These are phyloP conservation scores for Hyperoplus immaculatus DNA, from an alignment of 2,797 vertebrate genomes.

Conservation along the genomic window DNA sequence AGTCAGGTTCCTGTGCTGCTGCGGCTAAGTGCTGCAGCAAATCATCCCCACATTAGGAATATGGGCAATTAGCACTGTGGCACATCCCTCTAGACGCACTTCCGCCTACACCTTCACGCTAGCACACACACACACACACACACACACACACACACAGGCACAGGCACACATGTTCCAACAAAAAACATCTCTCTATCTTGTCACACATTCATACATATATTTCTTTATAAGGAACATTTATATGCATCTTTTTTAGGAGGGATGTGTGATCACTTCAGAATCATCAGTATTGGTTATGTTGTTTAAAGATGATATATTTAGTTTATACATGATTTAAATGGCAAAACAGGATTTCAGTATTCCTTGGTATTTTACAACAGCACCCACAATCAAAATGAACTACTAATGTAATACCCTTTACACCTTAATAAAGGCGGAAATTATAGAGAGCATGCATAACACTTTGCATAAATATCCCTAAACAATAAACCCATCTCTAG, in stretches of 20 bases:
- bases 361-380: not conserved
- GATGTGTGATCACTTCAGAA: slow-evolving; percentile 9
- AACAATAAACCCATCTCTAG: slow-evolving; percentile 60
- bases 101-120: slow-evolving; percentile 12
- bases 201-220: slow-evolving; percentile 12
- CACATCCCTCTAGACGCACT: slow-evolving; percentile 75
- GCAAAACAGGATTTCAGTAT: slow-evolving; percentile 9
- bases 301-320: slow-evolving; percentile 22
- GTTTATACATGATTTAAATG: slow-evolving; percentile 1
- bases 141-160: slow-evolving; percentile 16
- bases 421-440: slow-evolving; percentile 11
- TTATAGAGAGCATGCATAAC: not conserved
- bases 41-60: slow-evolving; percentile 86
- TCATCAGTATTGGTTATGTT: slow-evolving; percentile 5
- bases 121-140: slow-evolving; percentile 1
- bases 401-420: slow-evolving; percentile 1
- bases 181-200: slow-evolving; percentile 34
- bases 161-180: slow-evolving; percentile 18
- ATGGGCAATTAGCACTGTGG: slow-evolving; percentile 85
- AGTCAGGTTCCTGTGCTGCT: slow-evolving; percentile 79
- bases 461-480: slow-evolving; percentile 28
- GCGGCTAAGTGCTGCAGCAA: slow-evolving; percentile 86
- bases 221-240: not conserved
- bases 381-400: slow-evolving; percentile 10
- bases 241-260: slow-evolving; percentile 11